Percentiles rank a stretch among this genome's conserved stretches.
Evolutionary conservation across 1,140 invertebrate genomes (phyloP).

Genomic region (Dreissena rostriformis): DNA sequence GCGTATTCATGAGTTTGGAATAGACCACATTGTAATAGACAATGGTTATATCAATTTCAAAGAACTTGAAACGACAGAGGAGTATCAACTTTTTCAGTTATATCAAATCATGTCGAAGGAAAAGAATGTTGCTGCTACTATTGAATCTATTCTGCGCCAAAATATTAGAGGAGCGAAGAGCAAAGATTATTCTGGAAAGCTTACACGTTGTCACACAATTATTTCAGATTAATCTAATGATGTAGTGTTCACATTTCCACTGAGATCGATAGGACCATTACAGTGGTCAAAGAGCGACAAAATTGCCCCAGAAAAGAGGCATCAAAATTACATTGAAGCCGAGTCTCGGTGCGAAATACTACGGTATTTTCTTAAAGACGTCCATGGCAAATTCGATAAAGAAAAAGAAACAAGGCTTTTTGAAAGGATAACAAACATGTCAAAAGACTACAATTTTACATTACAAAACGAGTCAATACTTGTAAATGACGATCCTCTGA

Average conservation of each 20-base stretch:
- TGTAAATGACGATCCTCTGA: too few relatives aligned
- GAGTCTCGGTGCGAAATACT: slow-evolving; percentile 12
- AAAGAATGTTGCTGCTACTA: too few relatives aligned
- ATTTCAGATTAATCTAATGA: not conserved
- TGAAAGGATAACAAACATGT: slow-evolving; percentile 1
- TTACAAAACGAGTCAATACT: not conserved
- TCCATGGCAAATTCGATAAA: not conserved
- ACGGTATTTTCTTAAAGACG: not conserved
- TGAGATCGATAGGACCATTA: slow-evolving; percentile 5
- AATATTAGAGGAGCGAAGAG: too few relatives aligned
- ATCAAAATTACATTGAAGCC: slow-evolving; percentile 9
- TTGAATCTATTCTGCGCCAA: too few relatives aligned
- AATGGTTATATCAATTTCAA: too few relatives aligned
- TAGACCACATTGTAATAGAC: too few relatives aligned
- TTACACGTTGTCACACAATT: not conserved
- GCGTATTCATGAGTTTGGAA: too few relatives aligned
- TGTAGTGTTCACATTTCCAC: slow-evolving; percentile 2
- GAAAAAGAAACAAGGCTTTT: not conserved
- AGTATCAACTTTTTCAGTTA: too few relatives aligned
- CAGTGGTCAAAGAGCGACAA: slow-evolving; percentile 4
- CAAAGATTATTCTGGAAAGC: too few relatives aligned
- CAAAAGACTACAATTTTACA: not conserved
- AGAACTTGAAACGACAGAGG: too few relatives aligned
- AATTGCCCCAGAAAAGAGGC: not conserved
- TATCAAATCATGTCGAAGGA: too few relatives aligned